These are phyloP conservation scores for Tribolium castaneum DNA, from an alignment of 1,140 invertebrate genomes.

Conservation along the genomic window DNA sequence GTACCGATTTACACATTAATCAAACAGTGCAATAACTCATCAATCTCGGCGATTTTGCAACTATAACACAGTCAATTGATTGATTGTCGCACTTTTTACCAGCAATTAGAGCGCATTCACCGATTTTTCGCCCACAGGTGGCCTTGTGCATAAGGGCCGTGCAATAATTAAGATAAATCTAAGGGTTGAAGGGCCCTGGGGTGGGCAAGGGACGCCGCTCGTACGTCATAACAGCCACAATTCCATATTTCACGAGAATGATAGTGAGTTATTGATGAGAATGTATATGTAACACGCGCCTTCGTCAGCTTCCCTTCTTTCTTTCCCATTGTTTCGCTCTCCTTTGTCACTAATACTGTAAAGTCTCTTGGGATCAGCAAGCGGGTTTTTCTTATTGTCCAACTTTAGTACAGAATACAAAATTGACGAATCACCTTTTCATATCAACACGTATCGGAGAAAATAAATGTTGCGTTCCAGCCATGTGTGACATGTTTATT, in stretches of 20 bases:
- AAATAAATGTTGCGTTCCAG: constrained; percentile 20
- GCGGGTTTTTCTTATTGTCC: constrained; percentile 48
- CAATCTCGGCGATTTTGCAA: constrained; percentile 36
- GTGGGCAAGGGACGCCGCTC: constrained; percentile 13
- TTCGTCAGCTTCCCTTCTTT: constrained; percentile 47
- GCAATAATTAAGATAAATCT: constrained; percentile 45
- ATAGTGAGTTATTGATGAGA: constrained; percentile 59
- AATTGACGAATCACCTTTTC: constrained; percentile 56
- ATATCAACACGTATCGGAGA: constrained; percentile 30
- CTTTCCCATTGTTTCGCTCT: constrained; percentile 49
- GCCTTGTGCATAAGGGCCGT: background rate
- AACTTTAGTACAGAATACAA: constrained; percentile 51
- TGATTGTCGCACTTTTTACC: background rate
- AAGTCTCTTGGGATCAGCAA: constrained; percentile 47
- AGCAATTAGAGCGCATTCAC: too few species aligned
- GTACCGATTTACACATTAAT: constrained; percentile 41
- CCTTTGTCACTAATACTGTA: constrained; percentile 54
- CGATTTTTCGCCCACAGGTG: too few species aligned
- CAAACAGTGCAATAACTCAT: constrained; percentile 34
- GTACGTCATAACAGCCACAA: constrained; percentile 56
- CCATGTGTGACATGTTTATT: constrained; percentile 41
- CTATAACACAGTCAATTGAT: constrained; percentile 9
- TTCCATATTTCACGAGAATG: constrained; percentile 58
- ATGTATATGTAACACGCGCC: constrained; percentile 54
- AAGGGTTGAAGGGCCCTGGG: background rate